phyloP scores from a whole-genome alignment of 2,888 invertebrate species.

The Epistrophe grossulariae region DNA sequence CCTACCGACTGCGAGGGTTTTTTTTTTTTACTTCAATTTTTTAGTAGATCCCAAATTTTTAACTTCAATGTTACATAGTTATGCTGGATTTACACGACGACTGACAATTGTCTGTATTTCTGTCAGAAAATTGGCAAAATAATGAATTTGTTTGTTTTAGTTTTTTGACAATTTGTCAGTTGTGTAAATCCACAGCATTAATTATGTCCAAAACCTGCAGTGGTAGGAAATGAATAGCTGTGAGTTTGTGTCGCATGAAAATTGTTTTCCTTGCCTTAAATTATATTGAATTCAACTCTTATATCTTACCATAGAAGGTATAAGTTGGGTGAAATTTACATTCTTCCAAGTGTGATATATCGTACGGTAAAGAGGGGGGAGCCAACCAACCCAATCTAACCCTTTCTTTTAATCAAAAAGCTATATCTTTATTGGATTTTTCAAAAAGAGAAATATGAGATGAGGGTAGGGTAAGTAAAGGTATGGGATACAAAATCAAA shows the following conservation, averaged over 20 bases:
- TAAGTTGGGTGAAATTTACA: neutral
- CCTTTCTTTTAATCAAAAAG: neutral
- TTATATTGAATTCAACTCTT: neutral
- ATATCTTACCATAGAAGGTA: too few relatives aligned
- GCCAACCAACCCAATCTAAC: neutral
- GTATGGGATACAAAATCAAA: conserved; percentile 35
- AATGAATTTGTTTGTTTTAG: too few relatives aligned
- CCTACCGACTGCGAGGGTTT: conserved; percentile 77
- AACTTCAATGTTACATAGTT: neutral
- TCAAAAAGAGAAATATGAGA: neutral
- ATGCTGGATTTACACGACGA: too few relatives aligned
- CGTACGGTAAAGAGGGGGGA: neutral
- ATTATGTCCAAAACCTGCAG: neutral
- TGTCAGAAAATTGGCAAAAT: too few relatives aligned
- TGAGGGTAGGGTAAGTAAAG: conserved; percentile 36
- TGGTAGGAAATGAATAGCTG: neutral
- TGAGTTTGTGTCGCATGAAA: neutral
- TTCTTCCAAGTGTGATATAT: neutral
- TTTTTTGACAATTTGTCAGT: too few relatives aligned
- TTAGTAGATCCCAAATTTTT: neutral
- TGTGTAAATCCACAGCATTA: neutral
- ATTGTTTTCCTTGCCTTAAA: neutral
- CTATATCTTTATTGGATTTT: conserved; percentile 15
- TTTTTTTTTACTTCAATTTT: neutral
- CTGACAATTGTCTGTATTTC: too few relatives aligned